A percentile compares a stretch with the other conserved stretches of the same genome.
Evolutionary conservation across 2,888 invertebrate species (phyloP).

Genomic region (Drosophila tripunctata): DNA sequence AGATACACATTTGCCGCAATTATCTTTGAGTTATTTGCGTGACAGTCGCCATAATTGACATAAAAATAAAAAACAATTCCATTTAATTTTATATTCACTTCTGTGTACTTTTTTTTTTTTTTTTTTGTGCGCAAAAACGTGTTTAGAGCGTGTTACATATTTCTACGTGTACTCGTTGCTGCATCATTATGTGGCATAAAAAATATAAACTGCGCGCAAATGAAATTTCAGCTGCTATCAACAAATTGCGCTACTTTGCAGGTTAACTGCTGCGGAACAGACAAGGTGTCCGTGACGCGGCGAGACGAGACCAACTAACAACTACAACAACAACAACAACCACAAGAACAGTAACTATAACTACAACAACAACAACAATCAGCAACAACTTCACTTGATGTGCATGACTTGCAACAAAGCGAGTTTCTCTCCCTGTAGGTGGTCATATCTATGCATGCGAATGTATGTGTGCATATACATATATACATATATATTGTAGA

Average conservation of each 20-base stretch:
- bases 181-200: slow-evolving; percentile 61
- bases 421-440: slow-evolving; percentile 12
- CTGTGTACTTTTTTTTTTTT: no score
- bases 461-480: slow-evolving; percentile 4
- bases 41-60: slow-evolving; percentile 48
- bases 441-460: slow-evolving; percentile 11
- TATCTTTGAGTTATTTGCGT: slow-evolving; percentile 22
- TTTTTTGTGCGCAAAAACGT: slow-evolving; percentile 54
- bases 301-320: slow-evolving; percentile 28
- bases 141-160: slow-evolving; percentile 55
- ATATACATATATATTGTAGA: slow-evolving; percentile 23
- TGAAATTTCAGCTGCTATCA: slow-evolving; percentile 76
- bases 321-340: slow-evolving; percentile 26
- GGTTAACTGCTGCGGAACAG: slow-evolving; percentile 77
- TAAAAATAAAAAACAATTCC: slow-evolving; percentile 54
- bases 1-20: slow-evolving; percentile 25
- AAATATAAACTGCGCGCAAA: slow-evolving; percentile 68
- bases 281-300: slow-evolving; percentile 50
- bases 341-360: slow-evolving; percentile 10
- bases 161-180: slow-evolving; percentile 25
- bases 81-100: slow-evolving; percentile 44
- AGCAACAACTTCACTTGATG: slow-evolving; percentile 61
- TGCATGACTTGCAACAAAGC: slow-evolving; percentile 78
- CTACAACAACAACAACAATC: slow-evolving; percentile 27
- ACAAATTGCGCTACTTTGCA: slow-evolving; percentile 79